Base-by-base conservation (phyloP, 2,113 vertebrate genomes). In the Epinephelus moara region DNA sequence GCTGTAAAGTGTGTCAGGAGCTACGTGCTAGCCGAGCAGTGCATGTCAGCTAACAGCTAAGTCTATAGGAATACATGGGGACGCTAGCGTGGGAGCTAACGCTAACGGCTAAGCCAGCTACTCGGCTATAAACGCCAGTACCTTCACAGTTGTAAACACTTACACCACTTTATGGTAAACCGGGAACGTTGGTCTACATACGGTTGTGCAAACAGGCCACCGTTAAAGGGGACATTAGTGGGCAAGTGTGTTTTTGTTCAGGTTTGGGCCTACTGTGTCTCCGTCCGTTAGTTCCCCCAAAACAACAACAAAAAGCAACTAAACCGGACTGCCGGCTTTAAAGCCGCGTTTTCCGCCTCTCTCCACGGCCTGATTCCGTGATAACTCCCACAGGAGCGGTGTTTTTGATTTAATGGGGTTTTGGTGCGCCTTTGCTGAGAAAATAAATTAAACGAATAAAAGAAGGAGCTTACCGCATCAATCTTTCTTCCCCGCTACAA, bases 391-490 rank as follows among this genome's bases (percentile, higher is more conserved):
- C n/a, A 3, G 2, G 1, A 10, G 4, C 0, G 1, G 1, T 0
- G 23, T 15, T 75, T 57, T 25, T 1, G 40, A 13, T 33, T 19
- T 23, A 27, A 40, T 0, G 4, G 0, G 7, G 61, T 13, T 69
- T 3, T 2, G 14, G 1, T 2, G 3, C 2, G 12, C 50, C 23
- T 27, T 0, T 6, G 8, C 4, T 3, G 14, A 66, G 11, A 59
- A 84, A 78, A 61, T 21, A 63, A 64, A 75, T 75, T 30, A 85
- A 72, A 90, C 0, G 70, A 81, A 74, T 62, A 79, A 70, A 81
- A 86, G 78, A 80, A 85, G 63, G n/a, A 88, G 70, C 92, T 94
- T 66, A 94, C 93, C 93, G 92, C 93, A 93, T 94, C 91, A 93
- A 94, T 92, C 92, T 88, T 83, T 92, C 85, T 84, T 85, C 89